Conservation (phyloP, 1,140 invertebrate genomes). For the Neuroterus valhalla region DNA sequence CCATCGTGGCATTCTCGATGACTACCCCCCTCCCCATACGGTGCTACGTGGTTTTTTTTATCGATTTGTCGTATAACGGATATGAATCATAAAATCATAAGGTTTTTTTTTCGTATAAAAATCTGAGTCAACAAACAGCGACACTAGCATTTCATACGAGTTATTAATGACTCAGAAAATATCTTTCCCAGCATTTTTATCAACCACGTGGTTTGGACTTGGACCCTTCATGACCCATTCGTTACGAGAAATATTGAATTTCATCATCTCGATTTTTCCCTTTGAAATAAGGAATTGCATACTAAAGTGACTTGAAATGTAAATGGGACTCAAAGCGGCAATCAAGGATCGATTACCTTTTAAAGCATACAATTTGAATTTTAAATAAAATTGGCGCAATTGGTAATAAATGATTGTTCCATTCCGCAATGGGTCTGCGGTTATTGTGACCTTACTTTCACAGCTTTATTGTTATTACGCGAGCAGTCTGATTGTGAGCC, state of each 20-base stretch:
- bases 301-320: slow-evolving; percentile 7
- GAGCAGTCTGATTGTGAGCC: slow-evolving; percentile 1
- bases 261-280: not conserved
- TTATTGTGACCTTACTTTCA: slow-evolving; percentile 20
- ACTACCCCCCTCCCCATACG: too few relatives aligned
- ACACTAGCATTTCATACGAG: too few relatives aligned
- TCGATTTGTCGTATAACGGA: too few relatives aligned
- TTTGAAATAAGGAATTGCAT: slow-evolving; percentile 1
- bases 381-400: slow-evolving; percentile 11
- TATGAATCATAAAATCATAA: too few relatives aligned
- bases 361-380: not conserved
- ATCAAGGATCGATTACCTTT: slow-evolving; percentile 1
- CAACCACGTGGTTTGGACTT: too few relatives aligned
- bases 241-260: not conserved
- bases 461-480: not conserved
- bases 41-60: too few relatives aligned
- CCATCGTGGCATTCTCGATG: too few relatives aligned
- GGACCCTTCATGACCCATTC: not conserved
- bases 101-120: too few relatives aligned
- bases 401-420: slow-evolving; percentile 21
- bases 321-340: not conserved
- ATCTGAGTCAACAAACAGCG: too few relatives aligned
- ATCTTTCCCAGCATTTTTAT: too few relatives aligned
- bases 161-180: too few relatives aligned
- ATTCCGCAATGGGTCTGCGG: not conserved